Percentiles rank a stretch among this genome's conserved stretches.
phyloP scores from a whole-genome alignment of 1,140 invertebrate species.

The Leptopilina boulardi region DNA sequence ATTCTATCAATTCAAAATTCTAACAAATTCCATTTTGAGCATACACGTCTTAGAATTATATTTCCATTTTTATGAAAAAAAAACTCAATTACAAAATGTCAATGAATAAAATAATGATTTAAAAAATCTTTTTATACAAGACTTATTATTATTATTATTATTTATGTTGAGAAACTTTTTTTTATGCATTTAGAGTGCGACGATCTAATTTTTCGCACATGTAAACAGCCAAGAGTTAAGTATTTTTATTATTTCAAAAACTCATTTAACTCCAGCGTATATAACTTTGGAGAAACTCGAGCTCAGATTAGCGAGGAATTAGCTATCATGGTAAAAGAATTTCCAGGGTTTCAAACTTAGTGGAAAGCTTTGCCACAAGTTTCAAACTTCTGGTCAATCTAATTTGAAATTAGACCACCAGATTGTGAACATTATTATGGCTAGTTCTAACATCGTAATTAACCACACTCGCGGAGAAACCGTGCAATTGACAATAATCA shows the following conservation, averaged over 20 bases:
- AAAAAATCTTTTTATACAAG: neutral
- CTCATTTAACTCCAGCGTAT: conserved; percentile 8
- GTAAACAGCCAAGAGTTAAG: neutral
- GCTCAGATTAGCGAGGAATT: conserved; percentile 6
- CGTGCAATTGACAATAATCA: conserved; percentile 22
- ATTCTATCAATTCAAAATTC: too few species aligned
- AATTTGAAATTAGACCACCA: conserved; percentile 31
- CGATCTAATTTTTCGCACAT: neutral
- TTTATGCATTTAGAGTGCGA: neutral
- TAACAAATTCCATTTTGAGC: too few species aligned
- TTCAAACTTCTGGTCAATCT: conserved; percentile 26
- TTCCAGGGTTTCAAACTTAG: conserved; percentile 10
- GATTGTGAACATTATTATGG: conserved; percentile 27
- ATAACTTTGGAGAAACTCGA: conserved; percentile 26
- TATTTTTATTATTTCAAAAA: conserved; percentile 21
- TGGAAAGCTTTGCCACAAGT: conserved; percentile 23
- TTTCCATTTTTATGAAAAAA: too few species aligned
- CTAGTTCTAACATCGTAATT: conserved; percentile 28
- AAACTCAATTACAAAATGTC: too few species aligned
- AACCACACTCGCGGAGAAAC: neutral
- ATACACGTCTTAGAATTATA: too few species aligned
- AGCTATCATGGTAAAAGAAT: conserved; percentile 30
- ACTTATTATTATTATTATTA: neutral
- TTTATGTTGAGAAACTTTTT: neutral
- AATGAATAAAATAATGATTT: neutral